Evolutionary conservation across 1,140 invertebrate genomes (phyloP), one percentile per base, ranked within the genome.

Genomic region (Andricus grossulariae): DNA sequence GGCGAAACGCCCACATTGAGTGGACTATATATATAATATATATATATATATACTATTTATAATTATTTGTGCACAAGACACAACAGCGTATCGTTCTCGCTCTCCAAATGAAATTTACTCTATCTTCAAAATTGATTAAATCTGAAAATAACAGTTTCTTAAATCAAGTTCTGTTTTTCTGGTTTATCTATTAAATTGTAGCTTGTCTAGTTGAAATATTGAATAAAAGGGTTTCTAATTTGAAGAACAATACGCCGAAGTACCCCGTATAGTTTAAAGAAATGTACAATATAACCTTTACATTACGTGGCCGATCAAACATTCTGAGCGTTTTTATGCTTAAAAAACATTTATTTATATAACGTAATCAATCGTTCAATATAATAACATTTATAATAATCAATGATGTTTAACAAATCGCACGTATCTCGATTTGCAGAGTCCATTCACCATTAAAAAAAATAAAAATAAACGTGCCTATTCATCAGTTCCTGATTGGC

Each of bases 241-340:
- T 16, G n/a, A 79, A 75, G 75, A 80, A 77, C 77, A 76, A 54
- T 76, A 80, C 75, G 77, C 79, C 70, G 82, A 80, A 66, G 51
- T 73, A 83, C 60, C 74, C 74, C 71, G 66, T 81, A 82, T 77
- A 81, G 60, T 80, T 80, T 81, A 81, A 54, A 86, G 55, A 81
- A 88, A 88, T 87, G 84, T 88, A 88, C 87, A 88, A 86, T 84
- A 87, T 84, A 87, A 87, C 73, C 77, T 81, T 80, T 77, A 83
- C 75, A 77, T 80, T 77, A 83, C 75, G 78, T 80, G 81, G 76
- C 80, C 81, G 81, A 87, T 78, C 82, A 86, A 85, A 82, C 77
- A 76, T 80, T 84, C 71, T 81, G 57, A 82, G 76, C 82, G 72
- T 81, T 79, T 76, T 80, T 73, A 77, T 75, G 81, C 73, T 82